A percentile compares a stretch with the other conserved stretches of the same genome.
These are phyloP conservation scores for Cuculus canorus DNA, from an alignment of 2,797 vertebrate genomes.

Conservation along the genomic window DNA sequence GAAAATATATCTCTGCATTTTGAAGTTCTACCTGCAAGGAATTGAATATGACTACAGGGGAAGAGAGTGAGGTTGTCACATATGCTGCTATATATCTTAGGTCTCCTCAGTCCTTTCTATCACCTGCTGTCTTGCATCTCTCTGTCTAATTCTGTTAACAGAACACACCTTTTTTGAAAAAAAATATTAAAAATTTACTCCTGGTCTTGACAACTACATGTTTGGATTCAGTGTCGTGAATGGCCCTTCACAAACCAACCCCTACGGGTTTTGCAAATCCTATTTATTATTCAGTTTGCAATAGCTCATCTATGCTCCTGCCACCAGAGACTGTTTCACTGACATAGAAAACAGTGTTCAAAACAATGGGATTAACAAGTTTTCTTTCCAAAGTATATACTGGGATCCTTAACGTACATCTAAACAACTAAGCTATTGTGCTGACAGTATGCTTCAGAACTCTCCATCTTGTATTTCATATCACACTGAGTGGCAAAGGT, in stretches of 20 bases:
- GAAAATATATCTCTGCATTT: not conserved
- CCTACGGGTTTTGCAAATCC: not conserved
- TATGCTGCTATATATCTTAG: not conserved
- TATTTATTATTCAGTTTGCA: constrained; percentile 13
- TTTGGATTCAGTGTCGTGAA: constrained; percentile 19
- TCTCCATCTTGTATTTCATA: not conserved
- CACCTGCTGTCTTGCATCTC: not conserved
- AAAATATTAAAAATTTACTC: not conserved
- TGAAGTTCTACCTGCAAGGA: not conserved
- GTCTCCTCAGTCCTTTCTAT: not conserved
- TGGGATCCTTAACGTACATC: not conserved
- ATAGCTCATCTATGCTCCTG: not conserved
- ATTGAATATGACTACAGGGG: not conserved
- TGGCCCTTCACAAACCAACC: not conserved
- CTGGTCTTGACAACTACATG: not conserved
- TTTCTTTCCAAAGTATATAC: not conserved
- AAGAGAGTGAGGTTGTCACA: fast-evolving
- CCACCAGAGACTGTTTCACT: not conserved
- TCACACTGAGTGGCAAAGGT: not conserved
- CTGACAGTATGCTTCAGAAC: not conserved
- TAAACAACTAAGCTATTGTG: not conserved
- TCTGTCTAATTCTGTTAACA: not conserved
- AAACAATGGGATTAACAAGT: not conserved
- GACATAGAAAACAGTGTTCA: not conserved
- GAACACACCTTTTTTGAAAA: not conserved